Conservation (phyloP, 2,888 invertebrate species). For the Scaptodrosophila latifasciaeformis region DNA sequence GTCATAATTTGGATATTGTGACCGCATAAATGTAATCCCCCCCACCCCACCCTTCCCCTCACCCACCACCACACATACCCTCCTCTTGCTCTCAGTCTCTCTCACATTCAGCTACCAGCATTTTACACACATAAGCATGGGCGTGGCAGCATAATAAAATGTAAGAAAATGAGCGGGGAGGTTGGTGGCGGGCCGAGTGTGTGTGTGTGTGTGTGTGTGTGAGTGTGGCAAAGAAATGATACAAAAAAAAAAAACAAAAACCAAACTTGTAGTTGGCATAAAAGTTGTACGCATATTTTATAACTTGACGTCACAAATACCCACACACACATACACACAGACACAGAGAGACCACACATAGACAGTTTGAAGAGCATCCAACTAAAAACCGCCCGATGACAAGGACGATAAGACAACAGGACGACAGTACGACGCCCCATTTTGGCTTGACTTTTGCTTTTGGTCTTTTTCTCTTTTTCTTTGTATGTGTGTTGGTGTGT, state of each 20-base stretch:
- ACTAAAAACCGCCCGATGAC: constrained; percentile 30
- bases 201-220: not conserved
- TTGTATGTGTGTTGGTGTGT: no score
- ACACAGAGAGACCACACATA: constrained; percentile 1
- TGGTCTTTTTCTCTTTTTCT: no score
- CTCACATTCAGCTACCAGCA: no score
- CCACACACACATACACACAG: constrained; percentile 14
- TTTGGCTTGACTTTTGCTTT: no score
- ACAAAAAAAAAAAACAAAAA: constrained; percentile 7
- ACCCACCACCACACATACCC: no score
- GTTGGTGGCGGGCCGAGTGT: not conserved
- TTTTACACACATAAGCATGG: no score
- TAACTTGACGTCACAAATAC: constrained; percentile 53
- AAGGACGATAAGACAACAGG: constrained; percentile 7
- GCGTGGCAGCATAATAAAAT: no score
- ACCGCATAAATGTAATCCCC: constrained; percentile 10
- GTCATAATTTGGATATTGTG: not conserved
- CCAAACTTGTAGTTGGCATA: constrained; percentile 33
- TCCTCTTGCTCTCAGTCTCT: not conserved
- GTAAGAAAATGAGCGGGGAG: no score
- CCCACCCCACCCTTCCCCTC: not conserved
- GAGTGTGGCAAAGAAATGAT: not conserved
- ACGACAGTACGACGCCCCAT: constrained; percentile 25
- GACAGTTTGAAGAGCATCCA: constrained; percentile 5
- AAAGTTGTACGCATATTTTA: constrained; percentile 62